These are phyloP conservation scores for Chironomus riparius DNA, from an alignment of 2,888 invertebrate species.

Conservation along the genomic window DNA sequence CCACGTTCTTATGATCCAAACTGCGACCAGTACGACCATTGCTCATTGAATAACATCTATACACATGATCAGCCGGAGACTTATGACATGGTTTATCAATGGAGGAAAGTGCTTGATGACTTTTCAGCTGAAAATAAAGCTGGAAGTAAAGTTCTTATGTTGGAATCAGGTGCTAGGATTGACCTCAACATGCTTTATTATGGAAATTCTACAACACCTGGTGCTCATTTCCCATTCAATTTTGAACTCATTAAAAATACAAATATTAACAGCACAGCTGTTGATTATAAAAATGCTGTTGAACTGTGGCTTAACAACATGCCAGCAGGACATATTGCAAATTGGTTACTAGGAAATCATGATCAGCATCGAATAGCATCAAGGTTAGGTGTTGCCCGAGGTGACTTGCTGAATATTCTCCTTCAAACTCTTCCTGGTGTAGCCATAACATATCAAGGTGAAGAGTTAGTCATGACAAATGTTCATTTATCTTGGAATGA, in stretches of 20 bases:
- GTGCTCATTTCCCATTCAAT: slow-evolving; percentile 58
- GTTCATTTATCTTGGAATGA: slow-evolving; percentile 51
- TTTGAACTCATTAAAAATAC: slow-evolving; percentile 51
- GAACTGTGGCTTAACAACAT: slow-evolving; percentile 51
- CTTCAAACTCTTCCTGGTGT: slow-evolving; percentile 51
- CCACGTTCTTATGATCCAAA: slow-evolving; percentile 41
- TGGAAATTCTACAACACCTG: slow-evolving; percentile 43
- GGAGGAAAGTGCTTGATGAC: slow-evolving; percentile 48
- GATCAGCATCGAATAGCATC: slow-evolving; percentile 42
- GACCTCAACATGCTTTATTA: slow-evolving; percentile 52
- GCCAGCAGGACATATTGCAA: slow-evolving; percentile 49
- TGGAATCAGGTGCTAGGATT: slow-evolving; percentile 52
- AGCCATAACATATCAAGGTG: slow-evolving; percentile 56
- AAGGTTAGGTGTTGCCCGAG: slow-evolving; percentile 43
- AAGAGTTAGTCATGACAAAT: slow-evolving; percentile 65
- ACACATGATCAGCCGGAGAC: slow-evolving; percentile 52
- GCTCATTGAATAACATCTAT: slow-evolving; percentile 48
- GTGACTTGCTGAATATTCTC: slow-evolving; percentile 49
- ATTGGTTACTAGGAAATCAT: slow-evolving; percentile 55
- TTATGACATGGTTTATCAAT: slow-evolving; percentile 48
- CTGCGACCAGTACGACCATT: slow-evolving; percentile 45
- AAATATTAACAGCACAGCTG: slow-evolving; percentile 42
- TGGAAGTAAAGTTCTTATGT: slow-evolving; percentile 47
- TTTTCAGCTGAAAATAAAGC: slow-evolving; percentile 37
- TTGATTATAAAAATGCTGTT: slow-evolving; percentile 45